Percentiles rank a stretch among this genome's conserved stretches.
Conservation (phyloP, 1,140 invertebrate genomes). For the Phymorhynchus buccinoides region DNA sequence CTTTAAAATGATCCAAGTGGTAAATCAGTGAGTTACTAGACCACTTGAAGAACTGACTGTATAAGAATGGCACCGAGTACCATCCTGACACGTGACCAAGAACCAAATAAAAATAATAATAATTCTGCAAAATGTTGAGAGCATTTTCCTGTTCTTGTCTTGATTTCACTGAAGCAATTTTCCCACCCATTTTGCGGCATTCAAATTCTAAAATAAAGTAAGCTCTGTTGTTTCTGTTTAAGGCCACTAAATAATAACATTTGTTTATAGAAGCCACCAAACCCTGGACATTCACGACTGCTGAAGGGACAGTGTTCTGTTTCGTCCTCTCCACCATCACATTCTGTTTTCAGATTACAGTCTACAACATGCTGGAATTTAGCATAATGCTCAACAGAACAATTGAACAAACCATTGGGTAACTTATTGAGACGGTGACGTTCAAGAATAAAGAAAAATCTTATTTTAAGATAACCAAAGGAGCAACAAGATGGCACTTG, state of each 20-base stretch:
- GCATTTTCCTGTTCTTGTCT: too few relatives aligned
- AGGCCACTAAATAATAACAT: too few relatives aligned
- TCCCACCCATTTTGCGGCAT: too few relatives aligned
- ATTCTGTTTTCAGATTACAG: slow-evolving; percentile 14
- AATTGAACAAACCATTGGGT: neutral
- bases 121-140: too few relatives aligned
- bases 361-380: neutral
- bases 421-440: neutral
- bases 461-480: too few relatives aligned
- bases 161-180: too few relatives aligned
- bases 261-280: neutral
- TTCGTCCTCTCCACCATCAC: neutral
- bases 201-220: too few relatives aligned
- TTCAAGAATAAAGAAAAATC: neutral
- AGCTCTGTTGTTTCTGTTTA: too few relatives aligned
- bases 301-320: slow-evolving; percentile 26
- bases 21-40: neutral
- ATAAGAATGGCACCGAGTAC: neutral
- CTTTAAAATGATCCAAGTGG: neutral
- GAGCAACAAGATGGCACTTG: too few relatives aligned
- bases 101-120: neutral
- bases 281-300: neutral
- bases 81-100: neutral
- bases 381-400: neutral
- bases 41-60: neutral